Evolutionary conservation across 1,140 invertebrate genomes (phyloP).

Genomic region (Papilio xuthus): DNA sequence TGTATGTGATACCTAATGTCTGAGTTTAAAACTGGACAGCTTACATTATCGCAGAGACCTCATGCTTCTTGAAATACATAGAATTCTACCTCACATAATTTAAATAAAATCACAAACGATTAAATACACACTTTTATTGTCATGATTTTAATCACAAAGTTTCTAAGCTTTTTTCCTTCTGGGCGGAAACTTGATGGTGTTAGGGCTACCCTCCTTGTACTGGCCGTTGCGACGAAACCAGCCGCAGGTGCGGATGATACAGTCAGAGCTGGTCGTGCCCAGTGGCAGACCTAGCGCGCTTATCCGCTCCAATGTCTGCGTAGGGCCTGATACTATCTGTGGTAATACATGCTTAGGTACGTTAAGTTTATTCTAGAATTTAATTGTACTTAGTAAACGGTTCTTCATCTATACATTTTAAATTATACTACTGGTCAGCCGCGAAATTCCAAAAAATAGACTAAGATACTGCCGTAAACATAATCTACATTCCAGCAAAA

Average conservation of each 20-base stretch:
- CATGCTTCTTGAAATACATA: too few species aligned
- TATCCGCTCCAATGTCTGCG: constrained; percentile 67
- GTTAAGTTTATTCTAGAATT: too few species aligned
- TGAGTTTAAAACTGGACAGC: too few species aligned
- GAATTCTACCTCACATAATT: neutral
- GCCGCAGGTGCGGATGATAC: constrained; percentile 59
- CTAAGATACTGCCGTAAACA: too few species aligned
- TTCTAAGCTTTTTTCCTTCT: constrained; percentile 44
- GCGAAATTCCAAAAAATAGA: too few species aligned
- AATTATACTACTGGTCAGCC: too few species aligned
- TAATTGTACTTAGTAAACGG: too few species aligned
- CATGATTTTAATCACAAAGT: neutral
- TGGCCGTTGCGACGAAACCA: constrained; percentile 61
- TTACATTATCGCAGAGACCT: too few species aligned
- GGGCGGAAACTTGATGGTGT: constrained; percentile 70
- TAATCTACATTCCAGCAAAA: too few species aligned
- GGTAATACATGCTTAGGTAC: neutral
- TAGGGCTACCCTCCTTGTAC: constrained; percentile 62
- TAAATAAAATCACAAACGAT: neutral
- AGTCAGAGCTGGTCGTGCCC: constrained; percentile 63
- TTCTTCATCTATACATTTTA: too few species aligned
- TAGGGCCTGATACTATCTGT: constrained; percentile 65
- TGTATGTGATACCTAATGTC: too few species aligned
- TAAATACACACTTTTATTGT: neutral
- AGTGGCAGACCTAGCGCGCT: constrained; percentile 71